Evolutionary conservation across 2,797 vertebrate genomes (phyloP), one percentile per base, ranked within the genome.

Genomic region (Tolypeutes matacus): DNA sequence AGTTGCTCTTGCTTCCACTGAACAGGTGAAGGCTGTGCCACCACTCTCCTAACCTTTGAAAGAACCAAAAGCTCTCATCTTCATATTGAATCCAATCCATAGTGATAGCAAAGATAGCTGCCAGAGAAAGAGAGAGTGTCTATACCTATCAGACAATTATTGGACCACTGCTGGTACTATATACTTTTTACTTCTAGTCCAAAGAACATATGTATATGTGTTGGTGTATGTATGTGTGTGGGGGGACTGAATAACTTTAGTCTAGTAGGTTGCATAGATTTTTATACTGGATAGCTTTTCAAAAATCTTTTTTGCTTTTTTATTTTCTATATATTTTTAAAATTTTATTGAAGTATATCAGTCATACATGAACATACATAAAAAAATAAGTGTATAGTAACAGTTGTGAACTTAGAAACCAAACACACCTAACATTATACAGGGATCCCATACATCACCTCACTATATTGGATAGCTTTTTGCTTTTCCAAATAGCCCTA

Each of bases 381-480:
- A 39, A 39, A 39, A 39, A 39, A 39, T 39, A 39, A 39, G 39
- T 39, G 39, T 39, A 39, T 39, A 4, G 39, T 39, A 39, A 39
- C 39, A 39, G 39, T 39, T 39, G 39, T 39, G 39, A 39, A 39
- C 39, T 39, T 39, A 39, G 4, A 39, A 39, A 7, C 3, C 39
- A 39, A 39, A 39, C 39, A 39, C 39, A 39, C 39, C 3, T 39
- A 39, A 39, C 39, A 39, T 39, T 39, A 39, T 39, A 39, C 39
- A 39, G 39, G 39, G 39, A 7, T 39, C 39, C 39, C 39, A 39
- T 39, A 39, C 39, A 39, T 39, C 39, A 39, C 39, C 39, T 39
- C 39, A 91, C 67, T 53, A 53, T 53, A 53, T 15, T 53, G 15
- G 73, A 76, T 58, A 81, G 72, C 7, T 42, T 93, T 93, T 93